These are phyloP conservation scores for Mustela nigripes DNA, from an alignment of 2,113 vertebrate genomes.

Conservation along the genomic window DNA sequence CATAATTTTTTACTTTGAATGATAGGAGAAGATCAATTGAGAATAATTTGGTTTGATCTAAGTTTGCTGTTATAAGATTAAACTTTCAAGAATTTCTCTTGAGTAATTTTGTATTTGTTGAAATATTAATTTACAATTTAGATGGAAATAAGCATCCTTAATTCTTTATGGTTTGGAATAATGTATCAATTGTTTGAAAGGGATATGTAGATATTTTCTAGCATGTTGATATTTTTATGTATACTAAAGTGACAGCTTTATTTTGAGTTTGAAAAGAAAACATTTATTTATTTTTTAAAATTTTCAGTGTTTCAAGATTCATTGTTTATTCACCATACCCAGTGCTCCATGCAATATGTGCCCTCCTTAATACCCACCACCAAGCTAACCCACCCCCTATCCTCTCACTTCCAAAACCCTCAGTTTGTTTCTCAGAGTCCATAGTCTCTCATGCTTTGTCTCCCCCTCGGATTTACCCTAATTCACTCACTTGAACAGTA, in stretches of 20 bases:
- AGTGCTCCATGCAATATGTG: too few species aligned
- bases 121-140: constrained; percentile 23
- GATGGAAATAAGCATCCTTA: neutral
- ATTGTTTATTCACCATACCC: too few species aligned
- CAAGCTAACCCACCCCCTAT: too few species aligned
- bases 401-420: too few species aligned
- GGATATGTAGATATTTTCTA: neutral
- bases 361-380: too few species aligned
- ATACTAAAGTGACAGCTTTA: constrained; percentile 28
- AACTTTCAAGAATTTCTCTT: neutral
- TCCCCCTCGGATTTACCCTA: too few species aligned
- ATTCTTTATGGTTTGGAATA: neutral
- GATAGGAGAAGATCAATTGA: neutral
- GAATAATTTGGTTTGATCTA: constrained; percentile 54
- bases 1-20: neutral
- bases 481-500: neutral
- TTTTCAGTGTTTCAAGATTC: too few species aligned
- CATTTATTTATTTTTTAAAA: too few species aligned
- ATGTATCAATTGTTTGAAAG: neutral
- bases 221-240: neutral
- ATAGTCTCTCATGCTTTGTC: too few species aligned
- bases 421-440: too few species aligned
- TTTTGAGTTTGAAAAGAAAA: neutral
- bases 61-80: neutral
- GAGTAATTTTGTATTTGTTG: neutral